Evolutionary conservation across 2,797 vertebrate species (phyloP).

Genomic region (Monodelphis domestica): DNA sequence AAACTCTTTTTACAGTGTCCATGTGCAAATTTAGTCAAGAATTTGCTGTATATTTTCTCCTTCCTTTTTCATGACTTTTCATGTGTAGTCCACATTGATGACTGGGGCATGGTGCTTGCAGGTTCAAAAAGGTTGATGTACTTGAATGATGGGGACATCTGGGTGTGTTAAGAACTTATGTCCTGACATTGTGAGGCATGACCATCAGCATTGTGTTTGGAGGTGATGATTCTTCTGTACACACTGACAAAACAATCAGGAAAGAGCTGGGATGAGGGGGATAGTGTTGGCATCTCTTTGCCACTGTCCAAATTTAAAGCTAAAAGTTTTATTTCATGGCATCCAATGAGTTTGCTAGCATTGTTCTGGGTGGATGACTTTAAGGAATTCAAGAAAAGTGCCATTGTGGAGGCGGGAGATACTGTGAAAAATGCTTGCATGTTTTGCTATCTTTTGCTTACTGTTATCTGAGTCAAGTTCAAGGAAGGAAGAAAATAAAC

Average conservation of each 20-base stretch:
- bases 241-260: slow-evolving; percentile 79
- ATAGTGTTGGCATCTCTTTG: slow-evolving; percentile 74
- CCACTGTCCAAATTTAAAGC: slow-evolving; percentile 81
- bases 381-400: slow-evolving; percentile 86
- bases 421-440: slow-evolving; percentile 84
- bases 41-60: slow-evolving; percentile 98
- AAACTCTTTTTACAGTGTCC: slow-evolving; percentile 96
- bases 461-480: slow-evolving; percentile 93
- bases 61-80: slow-evolving; percentile 96
- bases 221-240: slow-evolving; percentile 82
- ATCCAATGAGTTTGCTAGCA: slow-evolving; percentile 85
- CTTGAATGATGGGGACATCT: slow-evolving; percentile 41
- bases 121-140: slow-evolving; percentile 61
- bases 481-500: slow-evolving; percentile 96
- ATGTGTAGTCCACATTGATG: slow-evolving; percentile 97
- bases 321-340: slow-evolving; percentile 78
- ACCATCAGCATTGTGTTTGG: slow-evolving; percentile 79
- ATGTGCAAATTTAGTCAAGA: slow-evolving; percentile 89
- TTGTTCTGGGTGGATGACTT: slow-evolving; percentile 83
- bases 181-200: slow-evolving; percentile 79
- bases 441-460: slow-evolving; percentile 83
- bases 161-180: slow-evolving; percentile 83
- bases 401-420: slow-evolving; percentile 88
- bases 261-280: slow-evolving; percentile 78
- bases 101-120: slow-evolving; percentile 89